These are phyloP conservation scores for Vombatus ursinus DNA, from an alignment of 2,113 vertebrate species.

Conservation along the genomic window DNA sequence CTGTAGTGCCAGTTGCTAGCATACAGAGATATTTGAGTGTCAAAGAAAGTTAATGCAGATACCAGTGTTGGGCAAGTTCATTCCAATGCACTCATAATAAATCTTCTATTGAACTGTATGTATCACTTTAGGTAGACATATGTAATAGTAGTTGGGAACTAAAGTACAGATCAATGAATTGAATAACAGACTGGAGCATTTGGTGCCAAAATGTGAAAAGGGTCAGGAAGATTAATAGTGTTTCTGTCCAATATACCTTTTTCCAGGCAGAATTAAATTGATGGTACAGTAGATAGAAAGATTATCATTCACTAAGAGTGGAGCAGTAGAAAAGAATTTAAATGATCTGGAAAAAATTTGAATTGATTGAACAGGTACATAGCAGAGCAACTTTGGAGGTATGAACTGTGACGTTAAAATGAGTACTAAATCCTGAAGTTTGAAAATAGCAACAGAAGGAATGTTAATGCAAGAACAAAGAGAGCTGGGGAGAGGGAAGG, in stretches of 20 bases:
- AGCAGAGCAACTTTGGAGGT: constrained; percentile 44
- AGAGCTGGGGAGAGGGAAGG: background rate
- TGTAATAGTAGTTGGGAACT: background rate
- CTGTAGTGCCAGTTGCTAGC: constrained; percentile 6
- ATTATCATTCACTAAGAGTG: constrained; percentile 55
- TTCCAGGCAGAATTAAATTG: constrained; percentile 41
- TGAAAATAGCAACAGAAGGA: constrained; percentile 6
- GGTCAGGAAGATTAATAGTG: constrained; percentile 7
- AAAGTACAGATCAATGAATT: constrained; percentile 1
- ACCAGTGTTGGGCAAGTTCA: background rate
- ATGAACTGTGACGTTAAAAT: constrained; percentile 35
- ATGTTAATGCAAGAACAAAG: background rate
- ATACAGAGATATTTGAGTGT: background rate
- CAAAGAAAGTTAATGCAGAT: constrained; percentile 36
- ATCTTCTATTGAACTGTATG: background rate
- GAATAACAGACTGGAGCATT: background rate
- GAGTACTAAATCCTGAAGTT: constrained; percentile 52
- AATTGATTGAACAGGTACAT: constrained; percentile 59
- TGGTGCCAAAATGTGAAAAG: background rate
- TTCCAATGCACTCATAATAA: background rate
- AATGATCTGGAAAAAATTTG: constrained; percentile 71
- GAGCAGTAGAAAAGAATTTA: constrained; percentile 58
- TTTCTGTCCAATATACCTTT: constrained; percentile 50
- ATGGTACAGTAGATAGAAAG: background rate
- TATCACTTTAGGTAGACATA: constrained; percentile 15